A percentile compares a stretch with the other conserved stretches of the same genome.
phyloP scores from a whole-genome alignment of 1,140 invertebrate genomes.

The Chironomus tepperi region DNA sequence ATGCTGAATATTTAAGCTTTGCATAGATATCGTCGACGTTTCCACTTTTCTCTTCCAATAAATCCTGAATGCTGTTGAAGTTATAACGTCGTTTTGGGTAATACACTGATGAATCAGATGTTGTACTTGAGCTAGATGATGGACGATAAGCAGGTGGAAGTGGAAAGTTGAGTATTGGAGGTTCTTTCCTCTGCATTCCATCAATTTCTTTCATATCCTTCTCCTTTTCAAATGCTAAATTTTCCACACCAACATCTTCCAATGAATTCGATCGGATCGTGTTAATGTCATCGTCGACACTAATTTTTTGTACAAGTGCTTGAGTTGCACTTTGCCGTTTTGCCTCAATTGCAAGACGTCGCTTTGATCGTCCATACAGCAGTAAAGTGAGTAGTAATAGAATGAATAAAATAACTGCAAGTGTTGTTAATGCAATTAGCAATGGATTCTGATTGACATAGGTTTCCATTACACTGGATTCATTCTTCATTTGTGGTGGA shows the following conservation, averaged over 20 bases:
- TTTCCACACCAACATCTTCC: constrained; percentile 19
- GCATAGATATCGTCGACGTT: constrained; percentile 25
- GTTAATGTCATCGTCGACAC: constrained; percentile 15
- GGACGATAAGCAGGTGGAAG: constrained; percentile 32
- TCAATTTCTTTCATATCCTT: background rate
- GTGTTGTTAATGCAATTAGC: constrained; percentile 40
- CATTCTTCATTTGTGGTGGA: constrained; percentile 50
- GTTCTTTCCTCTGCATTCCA: background rate
- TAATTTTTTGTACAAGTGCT: constrained; percentile 10
- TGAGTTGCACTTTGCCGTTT: constrained; percentile 31
- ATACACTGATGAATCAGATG: constrained; percentile 39
- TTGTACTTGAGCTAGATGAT: constrained; percentile 35
- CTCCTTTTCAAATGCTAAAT: constrained; percentile 22
- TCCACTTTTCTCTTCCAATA: constrained; percentile 34
- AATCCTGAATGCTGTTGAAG: constrained; percentile 35
- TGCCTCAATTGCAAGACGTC: constrained; percentile 40
- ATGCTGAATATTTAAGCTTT: constrained; percentile 29
- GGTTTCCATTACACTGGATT: constrained; percentile 53
- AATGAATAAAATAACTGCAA: constrained; percentile 51
- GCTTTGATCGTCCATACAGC: constrained; percentile 49
- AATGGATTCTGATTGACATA: constrained; percentile 41
- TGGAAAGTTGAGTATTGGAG: constrained; percentile 29
- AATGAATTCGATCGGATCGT: constrained; percentile 6
- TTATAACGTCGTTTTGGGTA: constrained; percentile 36
- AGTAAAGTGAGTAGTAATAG: constrained; percentile 52